Conservation (phyloP, 2,113 vertebrate species). For the Neomonachus schauinslandi region DNA sequence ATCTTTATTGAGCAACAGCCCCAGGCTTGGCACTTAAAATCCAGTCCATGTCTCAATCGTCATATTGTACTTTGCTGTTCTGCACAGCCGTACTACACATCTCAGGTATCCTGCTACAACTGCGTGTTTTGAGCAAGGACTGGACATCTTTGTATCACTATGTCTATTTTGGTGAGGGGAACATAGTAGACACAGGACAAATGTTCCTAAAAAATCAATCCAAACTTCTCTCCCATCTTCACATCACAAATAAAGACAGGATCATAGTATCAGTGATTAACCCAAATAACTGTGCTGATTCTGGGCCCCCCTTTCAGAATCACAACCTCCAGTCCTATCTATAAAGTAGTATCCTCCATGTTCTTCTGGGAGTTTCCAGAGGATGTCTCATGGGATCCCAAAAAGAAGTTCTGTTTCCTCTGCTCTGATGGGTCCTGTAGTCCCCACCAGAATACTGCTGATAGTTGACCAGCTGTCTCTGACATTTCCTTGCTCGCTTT, state of each 20-base stretch:
- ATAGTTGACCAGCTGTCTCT: neutral
- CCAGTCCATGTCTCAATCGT: neutral
- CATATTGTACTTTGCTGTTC: neutral
- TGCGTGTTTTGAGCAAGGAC: neutral
- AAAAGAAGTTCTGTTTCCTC: neutral
- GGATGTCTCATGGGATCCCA: neutral
- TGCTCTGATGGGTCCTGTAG: fast-evolving
- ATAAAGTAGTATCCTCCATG: neutral
- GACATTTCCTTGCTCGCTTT: neutral
- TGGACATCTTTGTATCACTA: neutral
- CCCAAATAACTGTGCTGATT: neutral
- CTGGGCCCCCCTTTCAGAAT: neutral
- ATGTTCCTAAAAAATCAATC: neutral
- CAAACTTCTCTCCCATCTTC: neutral
- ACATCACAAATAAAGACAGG: neutral
- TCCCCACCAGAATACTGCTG: neutral
- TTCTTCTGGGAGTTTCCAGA: neutral
- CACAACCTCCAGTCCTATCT: neutral
- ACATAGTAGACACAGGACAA: neutral
- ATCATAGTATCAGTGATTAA: neutral
- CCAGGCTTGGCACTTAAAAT: neutral
- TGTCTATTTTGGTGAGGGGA: slow-evolving; percentile 26
- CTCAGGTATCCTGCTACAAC: neutral
- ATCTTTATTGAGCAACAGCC: neutral
- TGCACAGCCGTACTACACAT: neutral